A percentile compares a stretch with the other conserved stretches of the same genome.
phyloP scores from a whole-genome alignment of 2,888 invertebrate genomes.

The Colostygia pectinataria region DNA sequence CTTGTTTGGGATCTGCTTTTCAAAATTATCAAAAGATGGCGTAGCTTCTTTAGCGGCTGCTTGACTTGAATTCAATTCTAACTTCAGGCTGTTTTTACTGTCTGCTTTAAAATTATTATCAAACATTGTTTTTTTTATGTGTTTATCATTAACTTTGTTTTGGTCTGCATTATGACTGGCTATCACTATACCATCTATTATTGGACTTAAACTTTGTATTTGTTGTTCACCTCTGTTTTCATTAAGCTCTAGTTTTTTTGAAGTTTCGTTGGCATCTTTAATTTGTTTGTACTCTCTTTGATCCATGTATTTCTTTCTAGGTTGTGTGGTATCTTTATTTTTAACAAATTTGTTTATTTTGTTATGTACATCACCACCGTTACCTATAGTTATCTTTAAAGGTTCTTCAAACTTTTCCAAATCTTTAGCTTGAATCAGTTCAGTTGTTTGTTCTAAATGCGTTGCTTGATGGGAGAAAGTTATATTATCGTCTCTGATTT shows the following conservation, averaged over 20 bases:
- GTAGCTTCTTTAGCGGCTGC: background rate
- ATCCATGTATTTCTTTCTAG: background rate
- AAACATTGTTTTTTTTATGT: background rate
- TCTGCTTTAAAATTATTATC: background rate
- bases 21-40: background rate
- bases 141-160: background rate
- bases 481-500: background rate
- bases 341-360: background rate
- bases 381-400: background rate
- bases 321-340: background rate
- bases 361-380: background rate
- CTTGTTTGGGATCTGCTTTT: background rate
- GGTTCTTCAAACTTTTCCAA: background rate
- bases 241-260: background rate
- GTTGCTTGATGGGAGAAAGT: background rate
- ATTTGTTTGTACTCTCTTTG: too few species aligned
- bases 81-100: too few species aligned
- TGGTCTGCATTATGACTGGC: background rate
- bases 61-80: background rate
- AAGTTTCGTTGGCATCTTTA: too few species aligned
- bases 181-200: background rate
- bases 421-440: too few species aligned
- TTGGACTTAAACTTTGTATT: background rate
- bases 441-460: background rate
- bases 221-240: background rate